Evolutionary conservation across 2,797 vertebrate species (phyloP).

Genomic region (Hoplostethus mediterraneus): DNA sequence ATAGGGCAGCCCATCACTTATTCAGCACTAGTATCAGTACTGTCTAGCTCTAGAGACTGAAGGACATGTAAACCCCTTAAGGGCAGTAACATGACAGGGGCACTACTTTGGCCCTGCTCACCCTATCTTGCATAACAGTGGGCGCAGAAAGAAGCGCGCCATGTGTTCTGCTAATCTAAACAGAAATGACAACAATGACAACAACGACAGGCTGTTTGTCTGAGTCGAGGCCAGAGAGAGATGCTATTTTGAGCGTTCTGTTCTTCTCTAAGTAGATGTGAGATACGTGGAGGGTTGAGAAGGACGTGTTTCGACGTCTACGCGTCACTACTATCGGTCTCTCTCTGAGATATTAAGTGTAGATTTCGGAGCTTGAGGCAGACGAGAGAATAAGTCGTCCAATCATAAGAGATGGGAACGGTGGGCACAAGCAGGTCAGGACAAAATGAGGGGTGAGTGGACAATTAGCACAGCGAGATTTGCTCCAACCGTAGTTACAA

Average conservation of each 20-base stretch:
- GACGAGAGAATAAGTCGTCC: slow-evolving; percentile 1
- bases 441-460: slow-evolving; percentile 10
- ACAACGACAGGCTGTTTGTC: neutral
- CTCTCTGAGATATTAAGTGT: neutral
- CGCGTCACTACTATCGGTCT: slow-evolving; percentile 13
- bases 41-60: no score
- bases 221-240: neutral
- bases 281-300: neutral
- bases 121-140: slow-evolving; percentile 35
- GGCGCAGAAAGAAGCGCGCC: slow-evolving; percentile 38
- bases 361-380: slow-evolving; percentile 10
- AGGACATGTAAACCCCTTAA: no score
- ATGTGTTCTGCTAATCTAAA: slow-evolving; percentile 39
- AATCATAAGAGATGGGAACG: slow-evolving; percentile 9
- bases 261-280: neutral
- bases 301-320: neutral
- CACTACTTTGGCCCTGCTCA: neutral
- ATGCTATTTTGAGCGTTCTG: slow-evolving; percentile 1
- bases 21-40: no score
- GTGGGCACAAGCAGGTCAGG: slow-evolving; percentile 33
- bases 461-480: slow-evolving; percentile 38
- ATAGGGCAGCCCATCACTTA: no score
- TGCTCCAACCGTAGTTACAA: slow-evolving; percentile 32
- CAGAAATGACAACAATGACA: slow-evolving; percentile 22
- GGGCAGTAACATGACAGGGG: no score